Base-by-base conservation (phyloP, 2,797 vertebrate genomes). In the Betta splendens region DNA sequence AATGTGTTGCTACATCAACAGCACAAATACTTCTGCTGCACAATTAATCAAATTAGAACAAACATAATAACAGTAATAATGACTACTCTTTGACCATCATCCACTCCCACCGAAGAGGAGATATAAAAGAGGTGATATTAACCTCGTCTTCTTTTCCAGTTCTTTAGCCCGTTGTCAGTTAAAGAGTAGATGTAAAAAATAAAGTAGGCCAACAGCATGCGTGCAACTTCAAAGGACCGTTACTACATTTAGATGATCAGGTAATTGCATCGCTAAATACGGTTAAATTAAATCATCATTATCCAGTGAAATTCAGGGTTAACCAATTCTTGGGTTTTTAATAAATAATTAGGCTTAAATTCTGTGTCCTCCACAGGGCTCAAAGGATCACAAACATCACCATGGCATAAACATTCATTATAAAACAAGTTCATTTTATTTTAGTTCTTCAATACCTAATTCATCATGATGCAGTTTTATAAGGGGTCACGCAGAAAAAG, bases 291-390 rank as follows among this genome's bases (percentile, higher is more conserved):
- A n/a, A 42, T 56, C 25, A n/a, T 58, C 29, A 29, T 25, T 22
- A 20, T 35, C 38, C 23, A 25, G 17, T 35, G 3, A 44, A 45
- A 40, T 33, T 35, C 35, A 37, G 38, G 28, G 57, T 32, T 62
- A 26, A 58, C 60, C 56, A 52, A 63, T 59, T 64, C 55, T 62
- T 29, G 39, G 58, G 22, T 68, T 54, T 69, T 49, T 45, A 63
- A 64, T 75, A 46, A 69, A 66, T 38, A n/a, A 40, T 16, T 69
- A 50, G 56, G 64, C 69, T 68, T 45, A 68, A 16, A 31, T 39
- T 38, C 18, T 21, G 33, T 43, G 25, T 45, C 50, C 20, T 59
- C 38, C 28, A 37, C 35, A 8, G 66, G 46, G 45, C 63, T 50
- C 46, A 67, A 36, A 58, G 53, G 46, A 53, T 47, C 17, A 42